phyloP scores from a whole-genome alignment of 2,888 invertebrate genomes.

The Tipula confusa region DNA sequence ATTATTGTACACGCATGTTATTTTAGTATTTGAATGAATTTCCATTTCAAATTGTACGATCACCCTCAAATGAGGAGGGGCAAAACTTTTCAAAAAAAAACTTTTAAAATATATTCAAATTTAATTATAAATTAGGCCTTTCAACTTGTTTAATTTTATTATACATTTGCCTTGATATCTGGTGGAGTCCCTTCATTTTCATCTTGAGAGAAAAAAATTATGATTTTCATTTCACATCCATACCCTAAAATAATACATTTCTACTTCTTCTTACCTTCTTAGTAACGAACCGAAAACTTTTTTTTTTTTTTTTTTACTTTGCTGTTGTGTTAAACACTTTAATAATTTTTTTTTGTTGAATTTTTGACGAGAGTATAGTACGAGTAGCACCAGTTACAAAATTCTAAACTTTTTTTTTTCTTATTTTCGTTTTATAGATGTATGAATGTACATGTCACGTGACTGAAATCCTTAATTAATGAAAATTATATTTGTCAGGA shows the following conservation, averaged over 20 bases:
- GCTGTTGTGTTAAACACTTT: neutral
- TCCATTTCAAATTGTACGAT: neutral
- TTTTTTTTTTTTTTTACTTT: neutral
- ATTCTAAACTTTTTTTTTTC: neutral
- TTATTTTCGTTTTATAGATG: neutral
- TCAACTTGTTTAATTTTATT: neutral
- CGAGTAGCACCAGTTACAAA: neutral
- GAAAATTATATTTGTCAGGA: neutral
- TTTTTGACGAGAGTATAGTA: neutral
- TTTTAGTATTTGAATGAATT: neutral
- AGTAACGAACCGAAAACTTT: neutral
- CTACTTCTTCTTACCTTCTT: neutral
- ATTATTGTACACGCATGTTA: neutral
- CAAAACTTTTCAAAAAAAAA: neutral
- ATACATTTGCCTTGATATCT: neutral
- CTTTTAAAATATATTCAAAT: neutral
- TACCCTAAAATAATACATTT: neutral
- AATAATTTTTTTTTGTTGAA: neutral
- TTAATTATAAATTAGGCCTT: slow-evolving; percentile 20
- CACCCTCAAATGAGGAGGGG: neutral
- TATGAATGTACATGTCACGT: neutral
- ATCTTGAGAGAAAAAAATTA: too few species aligned
- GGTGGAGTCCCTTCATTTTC: neutral
- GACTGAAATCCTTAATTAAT: slow-evolving; percentile 12
- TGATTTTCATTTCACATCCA: neutral